Evolutionary conservation across 2,888 invertebrate genomes (phyloP).

Genomic region (Bombylius major): DNA sequence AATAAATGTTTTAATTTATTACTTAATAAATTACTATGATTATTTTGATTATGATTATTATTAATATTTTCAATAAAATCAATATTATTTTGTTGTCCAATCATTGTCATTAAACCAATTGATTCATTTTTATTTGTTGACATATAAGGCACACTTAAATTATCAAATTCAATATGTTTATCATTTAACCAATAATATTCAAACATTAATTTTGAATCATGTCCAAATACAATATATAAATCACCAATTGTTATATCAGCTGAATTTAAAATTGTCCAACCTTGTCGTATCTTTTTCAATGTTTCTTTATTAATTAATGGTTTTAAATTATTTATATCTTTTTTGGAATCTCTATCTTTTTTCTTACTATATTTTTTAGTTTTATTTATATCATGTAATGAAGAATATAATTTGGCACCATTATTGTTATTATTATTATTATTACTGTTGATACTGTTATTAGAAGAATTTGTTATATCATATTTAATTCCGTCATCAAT

Average conservation of each 20-base stretch:
- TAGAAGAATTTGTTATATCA: background rate
- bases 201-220: conserved; percentile 57
- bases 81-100: background rate
- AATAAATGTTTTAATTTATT: conserved; percentile 34
- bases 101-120: conserved; percentile 20
- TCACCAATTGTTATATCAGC: conserved; percentile 79
- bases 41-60: conserved; percentile 20
- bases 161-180: conserved; percentile 10
- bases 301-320: conserved; percentile 33
- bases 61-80: background rate
- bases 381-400: background rate
- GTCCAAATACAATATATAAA: conserved; percentile 69
- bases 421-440: background rate
- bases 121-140: conserved; percentile 1
- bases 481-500: background rate
- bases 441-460: conserved; percentile 1
- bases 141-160: conserved; percentile 10
- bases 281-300: conserved; percentile 38
- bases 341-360: conserved; percentile 8
- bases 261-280: conserved; percentile 68
- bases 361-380: background rate
- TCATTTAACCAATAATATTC: conserved; percentile 59
- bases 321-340: conserved; percentile 22
- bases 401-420: too few relatives aligned
- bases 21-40: conserved; percentile 18